phyloP scores from a whole-genome alignment of 2,113 vertebrate genomes.

The Pelobates fuscus region DNA sequence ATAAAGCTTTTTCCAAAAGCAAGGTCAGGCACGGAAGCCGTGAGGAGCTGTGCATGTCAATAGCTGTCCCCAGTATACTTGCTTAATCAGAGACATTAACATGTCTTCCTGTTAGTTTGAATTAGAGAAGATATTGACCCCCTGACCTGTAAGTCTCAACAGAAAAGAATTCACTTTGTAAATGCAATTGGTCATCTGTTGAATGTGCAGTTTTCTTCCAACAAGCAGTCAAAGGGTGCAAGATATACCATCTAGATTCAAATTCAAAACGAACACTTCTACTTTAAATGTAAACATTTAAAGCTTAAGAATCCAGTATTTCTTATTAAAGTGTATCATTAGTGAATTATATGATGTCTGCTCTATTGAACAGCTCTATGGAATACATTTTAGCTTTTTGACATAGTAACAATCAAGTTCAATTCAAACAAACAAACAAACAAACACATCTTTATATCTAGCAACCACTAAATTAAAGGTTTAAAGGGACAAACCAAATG shows the following conservation, averaged over 20 bases:
- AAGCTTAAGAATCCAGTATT: too few species aligned
- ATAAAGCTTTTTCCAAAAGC: slow-evolving; percentile 37
- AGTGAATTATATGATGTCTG: too few species aligned
- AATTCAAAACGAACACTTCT: background rate
- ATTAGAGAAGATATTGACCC: slow-evolving; percentile 39
- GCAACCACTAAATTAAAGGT: too few species aligned
- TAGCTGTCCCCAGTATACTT: slow-evolving; percentile 45
- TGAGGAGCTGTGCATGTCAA: slow-evolving; percentile 35
- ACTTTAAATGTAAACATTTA: too few species aligned
- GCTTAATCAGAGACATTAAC: slow-evolving; percentile 48
- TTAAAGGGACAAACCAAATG: too few species aligned
- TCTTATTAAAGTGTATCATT: too few species aligned
- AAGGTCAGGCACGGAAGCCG: slow-evolving; percentile 38
- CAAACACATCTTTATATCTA: too few species aligned
- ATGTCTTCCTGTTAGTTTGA: slow-evolving; percentile 48
- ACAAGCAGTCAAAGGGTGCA: slow-evolving; percentile 17
- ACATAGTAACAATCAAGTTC: too few species aligned
- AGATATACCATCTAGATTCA: background rate
- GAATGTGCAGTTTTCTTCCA: slow-evolving; percentile 31
- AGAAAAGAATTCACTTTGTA: slow-evolving; percentile 40
- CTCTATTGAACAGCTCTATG: too few species aligned
- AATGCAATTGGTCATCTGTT: slow-evolving; percentile 38
- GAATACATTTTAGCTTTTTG: too few species aligned
- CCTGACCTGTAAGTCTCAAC: slow-evolving; percentile 31
- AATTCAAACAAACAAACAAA: too few species aligned